Base-by-base conservation (phyloP, 2,888 invertebrate genomes). In the Caenorhabditis wallacei region DNA sequence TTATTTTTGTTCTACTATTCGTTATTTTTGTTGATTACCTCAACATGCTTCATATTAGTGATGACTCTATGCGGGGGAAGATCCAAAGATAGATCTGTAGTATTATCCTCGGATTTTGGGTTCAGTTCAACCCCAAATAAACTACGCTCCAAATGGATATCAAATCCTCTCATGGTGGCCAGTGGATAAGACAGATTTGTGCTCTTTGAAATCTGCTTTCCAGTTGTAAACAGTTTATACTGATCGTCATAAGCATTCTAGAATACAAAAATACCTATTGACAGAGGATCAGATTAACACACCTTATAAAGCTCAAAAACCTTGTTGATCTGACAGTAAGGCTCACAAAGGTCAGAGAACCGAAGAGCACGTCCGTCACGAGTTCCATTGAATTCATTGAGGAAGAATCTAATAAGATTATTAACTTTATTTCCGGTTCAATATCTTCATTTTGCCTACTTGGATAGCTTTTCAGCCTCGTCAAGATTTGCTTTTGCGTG, bases 21-120 rank as follows among this genome's bases (percentile, higher is more conserved):
- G n/a, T 24, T 61, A 1, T 48, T 20, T 8, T 48, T 53, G 61
- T 61, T 35, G 20, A 0, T 18, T 57, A 89, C 89, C 85, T 89
- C 85, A 2, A 89, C 90, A 68, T 84, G 85, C 11, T 90, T 88
- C 88, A 90, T 90, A 78, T 90, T 90, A 10, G 90, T 90, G 46
- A 90, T 86, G n/a, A 68, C 35, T 16, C 63, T 64, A 59, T 80
- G 76, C 24, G 70, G 64, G 13, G 69, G 64, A 0, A 80, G 59
- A 66, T 80, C 56, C 40, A 74, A 82, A 5, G 68, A 51, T 5
- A 78, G 54, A 46, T 81, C 82, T 4, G 84, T 61, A 10, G 66
- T 69, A 46, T 86, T 83, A 37, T 79, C 74, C 37, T 72, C 80
- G 7, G 70, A 37, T 66, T 70, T 84, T 2, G 82, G 56, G 53